These are phyloP conservation scores for Drosophila chauvacae DNA, from an alignment of 1,140 invertebrate species.

Conservation along the genomic window DNA sequence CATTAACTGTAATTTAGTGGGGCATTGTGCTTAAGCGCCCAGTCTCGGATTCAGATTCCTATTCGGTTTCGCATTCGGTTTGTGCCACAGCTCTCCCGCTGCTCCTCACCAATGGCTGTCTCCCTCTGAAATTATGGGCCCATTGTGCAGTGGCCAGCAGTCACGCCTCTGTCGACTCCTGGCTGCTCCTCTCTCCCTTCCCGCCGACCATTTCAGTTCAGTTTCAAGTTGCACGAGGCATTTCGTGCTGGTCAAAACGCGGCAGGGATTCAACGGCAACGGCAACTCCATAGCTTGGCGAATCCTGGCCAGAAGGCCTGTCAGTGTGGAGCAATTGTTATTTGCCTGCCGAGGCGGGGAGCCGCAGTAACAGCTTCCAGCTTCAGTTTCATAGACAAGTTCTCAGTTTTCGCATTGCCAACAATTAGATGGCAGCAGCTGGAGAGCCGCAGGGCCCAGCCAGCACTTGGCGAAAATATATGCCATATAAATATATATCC, in stretches of 20 bases:
- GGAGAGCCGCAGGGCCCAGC: constrained; percentile 31
- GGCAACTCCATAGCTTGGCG: neutral
- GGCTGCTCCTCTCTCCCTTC: neutral
- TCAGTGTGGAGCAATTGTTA: constrained; percentile 81
- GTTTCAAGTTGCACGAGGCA: constrained; percentile 78
- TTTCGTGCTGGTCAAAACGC: constrained; percentile 79
- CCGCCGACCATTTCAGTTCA: constrained; percentile 40
- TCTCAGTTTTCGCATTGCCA: constrained; percentile 76
- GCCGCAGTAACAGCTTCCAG: constrained; percentile 33
- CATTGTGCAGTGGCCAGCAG: constrained; percentile 61
- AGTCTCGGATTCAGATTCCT: constrained; percentile 55
- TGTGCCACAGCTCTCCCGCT: constrained; percentile 11
- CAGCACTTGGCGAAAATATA: constrained; percentile 29
- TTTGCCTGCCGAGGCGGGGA: constrained; percentile 52
- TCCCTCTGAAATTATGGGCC: constrained; percentile 73
- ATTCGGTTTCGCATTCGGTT: constrained; percentile 53
- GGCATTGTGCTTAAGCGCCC: constrained; percentile 81
- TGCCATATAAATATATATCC: neutral
- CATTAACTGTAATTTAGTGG: constrained; percentile 83
- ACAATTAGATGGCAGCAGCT: constrained; percentile 80
- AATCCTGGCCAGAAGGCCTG: constrained; percentile 58
- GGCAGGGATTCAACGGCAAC: constrained; percentile 43
- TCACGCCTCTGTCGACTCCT: constrained; percentile 23
- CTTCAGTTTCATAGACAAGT: constrained; percentile 57
- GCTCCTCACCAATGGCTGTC: constrained; percentile 20